Percentiles rank a stretch among this genome's conserved stretches.
phyloP scores from a whole-genome alignment of 2,888 invertebrate genomes.

The Plemyria rubiginata region DNA sequence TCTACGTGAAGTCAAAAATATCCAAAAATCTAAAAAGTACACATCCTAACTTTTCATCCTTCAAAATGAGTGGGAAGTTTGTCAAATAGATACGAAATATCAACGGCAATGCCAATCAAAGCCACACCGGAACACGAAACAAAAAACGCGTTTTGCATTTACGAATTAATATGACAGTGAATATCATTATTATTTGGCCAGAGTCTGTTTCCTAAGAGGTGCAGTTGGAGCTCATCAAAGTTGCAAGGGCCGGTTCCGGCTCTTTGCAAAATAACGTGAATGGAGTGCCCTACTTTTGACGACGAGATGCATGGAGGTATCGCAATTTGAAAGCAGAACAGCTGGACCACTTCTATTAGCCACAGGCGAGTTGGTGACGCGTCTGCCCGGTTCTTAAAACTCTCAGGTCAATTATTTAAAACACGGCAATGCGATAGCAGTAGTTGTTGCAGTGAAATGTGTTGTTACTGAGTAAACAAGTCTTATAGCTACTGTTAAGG shows the following conservation, averaged over 20 bases:
- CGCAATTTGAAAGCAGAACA: conserved; percentile 8
- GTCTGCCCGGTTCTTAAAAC: too few relatives aligned
- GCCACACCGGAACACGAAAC: conserved; percentile 3
- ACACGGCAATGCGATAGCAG: too few relatives aligned
- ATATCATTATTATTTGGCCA: conserved; percentile 37
- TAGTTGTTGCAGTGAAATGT: too few relatives aligned
- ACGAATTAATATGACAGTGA: conserved; percentile 32
- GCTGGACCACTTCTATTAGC: conserved; percentile 10
- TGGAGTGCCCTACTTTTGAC: conserved; percentile 48
- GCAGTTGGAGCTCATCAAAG: conserved; percentile 47
- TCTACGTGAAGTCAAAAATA: too few relatives aligned
- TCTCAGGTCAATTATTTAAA: too few relatives aligned
- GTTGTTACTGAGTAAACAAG: too few relatives aligned
- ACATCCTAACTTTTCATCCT: too few relatives aligned
- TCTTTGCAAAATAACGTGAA: conserved; percentile 49
- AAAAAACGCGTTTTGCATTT: conserved; percentile 21
- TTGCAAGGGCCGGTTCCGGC: conserved; percentile 44
- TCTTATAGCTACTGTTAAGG: too few relatives aligned
- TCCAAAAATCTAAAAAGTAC: too few relatives aligned
- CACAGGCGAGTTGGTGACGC: too few relatives aligned
- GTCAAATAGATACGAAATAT: neutral
- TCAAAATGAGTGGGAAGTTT: too few relatives aligned
- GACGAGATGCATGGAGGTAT: conserved; percentile 25
- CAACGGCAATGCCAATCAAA: neutral
- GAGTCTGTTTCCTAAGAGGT: conserved; percentile 30